Base-by-base conservation (phyloP, 2,113 vertebrate species). In the Peucedramus taeniatus region DNA sequence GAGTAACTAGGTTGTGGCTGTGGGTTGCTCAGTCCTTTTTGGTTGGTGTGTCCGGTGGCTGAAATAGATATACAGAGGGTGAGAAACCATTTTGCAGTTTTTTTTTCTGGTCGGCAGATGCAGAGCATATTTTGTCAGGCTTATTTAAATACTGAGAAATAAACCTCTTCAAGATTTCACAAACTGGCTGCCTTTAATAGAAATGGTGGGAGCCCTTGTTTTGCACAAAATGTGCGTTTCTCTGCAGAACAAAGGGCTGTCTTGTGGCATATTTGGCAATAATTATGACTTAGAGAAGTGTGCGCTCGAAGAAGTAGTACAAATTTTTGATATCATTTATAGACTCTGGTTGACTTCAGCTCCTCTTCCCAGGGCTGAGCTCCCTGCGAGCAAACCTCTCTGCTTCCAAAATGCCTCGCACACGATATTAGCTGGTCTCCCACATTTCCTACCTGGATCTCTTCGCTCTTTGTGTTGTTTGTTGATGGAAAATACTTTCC, bases 401-500 rank as follows among this genome's bases (percentile, higher is more conserved):
- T 14, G 27, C 76, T 85, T 21, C 49, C n/a, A 45, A 80, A 94
- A 20, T 1, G 37, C 78, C 79, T 87, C 53, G 33, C 61, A 27
- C 63, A 9, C 87, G 53, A 24, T 31, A 61, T 61, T 54, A 22
- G 19, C 54, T 66, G 19, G 70, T 35, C 47, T 63, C 64, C 54
- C 87, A 7, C 90, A 6, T 89, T 94, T 96, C 84, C 88, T 60
- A 91, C 96, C 94, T 93, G 70, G 7, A 10, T 57, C 21, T n/a
- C 94, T 87, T 89, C 42, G 80, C 80, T 8, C 88, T 87, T 77
- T 21, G 57, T 33, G 72, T 13, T 90, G 93, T 84, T 96, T 94
- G 91, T 93, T 95, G 97, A 79, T 59, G 97, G 93, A 96, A 97
- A 95, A 96, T 42, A 96, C 95, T 94, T 97, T 96, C 94, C 97